Evolutionary conservation across 2,797 vertebrate genomes (phyloP).

Genomic region (Chanos chanos): DNA sequence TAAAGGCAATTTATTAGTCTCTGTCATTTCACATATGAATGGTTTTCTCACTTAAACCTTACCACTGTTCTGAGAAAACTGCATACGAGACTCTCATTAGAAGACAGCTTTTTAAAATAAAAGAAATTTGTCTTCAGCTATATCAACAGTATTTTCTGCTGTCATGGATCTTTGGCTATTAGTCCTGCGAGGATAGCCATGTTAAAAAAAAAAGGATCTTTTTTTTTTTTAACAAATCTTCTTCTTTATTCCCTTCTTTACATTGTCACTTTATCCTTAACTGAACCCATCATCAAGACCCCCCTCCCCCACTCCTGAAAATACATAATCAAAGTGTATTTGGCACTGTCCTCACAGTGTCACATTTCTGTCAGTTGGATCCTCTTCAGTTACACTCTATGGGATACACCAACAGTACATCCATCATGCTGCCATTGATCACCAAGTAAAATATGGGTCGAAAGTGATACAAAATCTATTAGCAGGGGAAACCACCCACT

Average conservation of each 20-base stretch:
- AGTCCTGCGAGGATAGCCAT: slow-evolving; percentile 35
- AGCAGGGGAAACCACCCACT: slow-evolving; percentile 42
- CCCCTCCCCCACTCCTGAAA: too few relatives aligned
- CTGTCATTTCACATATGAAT: slow-evolving; percentile 57
- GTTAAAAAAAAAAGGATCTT: slow-evolving; percentile 21
- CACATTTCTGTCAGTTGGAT: slow-evolving; percentile 11
- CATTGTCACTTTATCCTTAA: too few relatives aligned
- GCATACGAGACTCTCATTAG: slow-evolving; percentile 29
- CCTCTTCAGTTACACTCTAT: not conserved
- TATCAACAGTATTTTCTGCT: slow-evolving; percentile 36
- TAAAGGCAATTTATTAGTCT: slow-evolving; percentile 45
- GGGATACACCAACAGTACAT: slow-evolving; percentile 18
- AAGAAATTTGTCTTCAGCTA: slow-evolving; percentile 3
- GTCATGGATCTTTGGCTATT: slow-evolving; percentile 24
- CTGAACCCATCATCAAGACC: too few relatives aligned
- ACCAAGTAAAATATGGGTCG: slow-evolving; percentile 12
- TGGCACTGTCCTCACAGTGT: slow-evolving; percentile 3
- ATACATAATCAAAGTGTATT: too few relatives aligned
- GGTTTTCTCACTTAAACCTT: slow-evolving; percentile 38
- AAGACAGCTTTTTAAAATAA: slow-evolving; percentile 14
- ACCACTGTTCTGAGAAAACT: slow-evolving; percentile 37
- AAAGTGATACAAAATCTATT: slow-evolving; percentile 39
- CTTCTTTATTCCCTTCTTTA: too few relatives aligned
- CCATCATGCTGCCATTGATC: slow-evolving; percentile 21
- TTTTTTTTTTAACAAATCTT: too few relatives aligned